Base-by-base conservation (phyloP, 2,797 vertebrate species). In the Capromys pilorides region DNA sequence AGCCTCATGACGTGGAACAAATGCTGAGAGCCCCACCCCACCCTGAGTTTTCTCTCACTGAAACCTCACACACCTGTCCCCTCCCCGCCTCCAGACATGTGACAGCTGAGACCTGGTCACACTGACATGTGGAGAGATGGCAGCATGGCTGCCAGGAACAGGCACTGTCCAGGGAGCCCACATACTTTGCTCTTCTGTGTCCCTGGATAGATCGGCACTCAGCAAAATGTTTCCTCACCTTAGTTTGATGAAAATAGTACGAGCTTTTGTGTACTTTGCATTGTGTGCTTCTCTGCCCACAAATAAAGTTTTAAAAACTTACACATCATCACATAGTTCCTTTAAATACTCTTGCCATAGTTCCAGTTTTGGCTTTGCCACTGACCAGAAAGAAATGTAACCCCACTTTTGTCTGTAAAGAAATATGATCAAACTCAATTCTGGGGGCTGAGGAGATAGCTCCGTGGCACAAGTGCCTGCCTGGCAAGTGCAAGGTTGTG, bases 331-430 rank as follows among this genome's bases (percentile, higher is more conserved):
- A 36, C 33, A 0, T 80, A 64, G 69, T 79, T 71, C 67, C 45
- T 86, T 86, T 75, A 54, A 28, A 28, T 79, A 28, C 78, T 78
- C 59, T n/a, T 91, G 31, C 51, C 26, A 21, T 8, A 69, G 51
- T 75, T 54, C 59, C 13, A 49, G 16, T 66, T n/a, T 61, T 80
- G 33, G 54, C 16, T 90, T 90, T 91, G 59, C 54, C n/a, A 28
- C 36, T 89, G 39, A 85, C 78, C 69, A 18, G 31, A 62, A 81
- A 73, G 31, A 62, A 81, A 73, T 88, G 69, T 86, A 90, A 33
- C 66, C 59, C 93, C 13, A 64, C 24, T 69, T 86, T 95, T 49
- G 59, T 36, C 16, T 73, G 12, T 88, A 62, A 91, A 93, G 93
- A 49, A 64, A 91, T n/a, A 4, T 49, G 33, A 51, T 79, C 62